A percentile compares a stretch with the other conserved stretches of the same genome.
These are phyloP conservation scores for Dryoscopus gambensis DNA, from an alignment of 2,113 vertebrate genomes.

Conservation along the genomic window DNA sequence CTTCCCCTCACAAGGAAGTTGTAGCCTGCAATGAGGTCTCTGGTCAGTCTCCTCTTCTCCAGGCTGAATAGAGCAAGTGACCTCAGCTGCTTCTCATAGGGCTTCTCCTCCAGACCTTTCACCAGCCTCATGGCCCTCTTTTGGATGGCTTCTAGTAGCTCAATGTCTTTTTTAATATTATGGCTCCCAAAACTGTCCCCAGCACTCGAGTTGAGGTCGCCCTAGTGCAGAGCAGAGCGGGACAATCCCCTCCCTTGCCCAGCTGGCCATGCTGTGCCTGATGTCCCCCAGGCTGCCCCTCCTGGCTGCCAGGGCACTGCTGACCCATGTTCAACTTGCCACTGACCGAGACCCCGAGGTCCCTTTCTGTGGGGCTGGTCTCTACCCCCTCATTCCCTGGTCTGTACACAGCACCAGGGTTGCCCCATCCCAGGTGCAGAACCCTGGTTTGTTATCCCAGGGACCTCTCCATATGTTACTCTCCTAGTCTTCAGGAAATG, in stretches of 20 bases:
- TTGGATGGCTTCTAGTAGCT: accelerated
- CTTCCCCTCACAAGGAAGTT: accelerated
- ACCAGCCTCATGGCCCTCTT: accelerated
- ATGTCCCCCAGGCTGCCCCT: not conserved
- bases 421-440: accelerated
- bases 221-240: not conserved
- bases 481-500: not conserved
- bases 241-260: not conserved
- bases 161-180: accelerated
- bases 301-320: not conserved
- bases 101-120: not conserved
- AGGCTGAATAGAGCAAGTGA: not conserved
- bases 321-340: accelerated
- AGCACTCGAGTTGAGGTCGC: not conserved
- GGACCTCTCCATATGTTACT: not conserved
- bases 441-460: not conserved
- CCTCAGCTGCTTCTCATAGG: accelerated
- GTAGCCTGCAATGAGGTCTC: not conserved
- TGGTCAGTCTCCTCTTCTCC: not conserved
- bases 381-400: not conserved
- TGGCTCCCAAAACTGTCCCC: accelerated
- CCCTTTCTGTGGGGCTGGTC: not conserved
- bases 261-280: not conserved
- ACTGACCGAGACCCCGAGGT: accelerated
- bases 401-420: not conserved